Conservation (phyloP, 2,113 vertebrate genomes). For the Ciconia boyciana region DNA sequence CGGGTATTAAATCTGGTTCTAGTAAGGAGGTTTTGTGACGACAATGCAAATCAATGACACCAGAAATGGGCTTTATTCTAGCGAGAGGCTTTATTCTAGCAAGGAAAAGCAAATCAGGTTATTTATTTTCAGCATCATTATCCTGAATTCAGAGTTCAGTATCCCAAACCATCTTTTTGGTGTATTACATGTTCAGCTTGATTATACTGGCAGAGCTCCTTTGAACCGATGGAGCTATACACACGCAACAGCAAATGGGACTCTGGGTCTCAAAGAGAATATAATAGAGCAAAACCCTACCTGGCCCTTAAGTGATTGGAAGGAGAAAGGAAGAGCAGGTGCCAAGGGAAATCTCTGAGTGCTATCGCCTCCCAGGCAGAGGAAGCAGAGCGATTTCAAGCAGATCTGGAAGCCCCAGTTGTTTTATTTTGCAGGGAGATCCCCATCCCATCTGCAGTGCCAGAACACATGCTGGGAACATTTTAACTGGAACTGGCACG, state of each 20-base stretch:
- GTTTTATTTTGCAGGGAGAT: slow-evolving; percentile 34
- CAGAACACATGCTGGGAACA: slow-evolving; percentile 19
- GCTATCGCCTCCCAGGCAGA: background rate
- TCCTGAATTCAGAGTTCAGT: background rate
- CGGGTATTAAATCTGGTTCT: background rate
- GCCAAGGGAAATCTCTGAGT: background rate
- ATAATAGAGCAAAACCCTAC: background rate
- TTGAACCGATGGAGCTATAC: background rate
- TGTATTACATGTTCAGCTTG: background rate
- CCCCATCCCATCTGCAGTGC: background rate
- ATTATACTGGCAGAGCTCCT: background rate
- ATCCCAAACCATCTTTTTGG: background rate
- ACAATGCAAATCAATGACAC: background rate
- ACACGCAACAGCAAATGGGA: background rate
- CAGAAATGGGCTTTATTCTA: background rate
- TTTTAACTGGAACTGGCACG: slow-evolving; percentile 6
- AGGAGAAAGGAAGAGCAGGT: background rate
- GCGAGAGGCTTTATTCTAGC: background rate
- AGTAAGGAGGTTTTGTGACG: background rate
- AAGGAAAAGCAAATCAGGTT: background rate
- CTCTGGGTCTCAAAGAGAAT: background rate
- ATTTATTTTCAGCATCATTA: background rate
- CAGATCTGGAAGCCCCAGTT: slow-evolving; percentile 2
- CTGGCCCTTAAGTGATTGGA: background rate
- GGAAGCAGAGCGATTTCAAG: background rate